Base-by-base conservation (phyloP, 2,113 vertebrate genomes). In the Crotalus horridus region DNA sequence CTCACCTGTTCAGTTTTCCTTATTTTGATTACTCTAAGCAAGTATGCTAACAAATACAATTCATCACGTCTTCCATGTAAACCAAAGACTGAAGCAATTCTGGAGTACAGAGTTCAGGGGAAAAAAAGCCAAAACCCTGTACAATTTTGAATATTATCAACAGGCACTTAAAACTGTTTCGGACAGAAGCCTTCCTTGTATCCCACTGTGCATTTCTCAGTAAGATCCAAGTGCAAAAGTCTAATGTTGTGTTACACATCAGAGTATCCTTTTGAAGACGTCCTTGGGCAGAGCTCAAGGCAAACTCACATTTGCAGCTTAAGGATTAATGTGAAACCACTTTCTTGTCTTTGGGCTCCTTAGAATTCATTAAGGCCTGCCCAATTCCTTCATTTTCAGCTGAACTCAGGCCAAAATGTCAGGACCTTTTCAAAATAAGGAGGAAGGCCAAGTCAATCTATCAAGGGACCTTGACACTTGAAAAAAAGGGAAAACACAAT, bases 401-500 rank as follows among this genome's bases (percentile, higher is more conserved):
- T 74, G 51, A 39, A 53, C 48, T 43, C 8, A 24, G 54, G 24
- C 86, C 59, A 5, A 39, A 43, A 23, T 33, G 29, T 20, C 91
- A 81, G 53, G 69, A 89, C 26, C 91, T 48, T 89, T 85, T 46
- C 39, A 56, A 23, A 88, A 8, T 17, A 54, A 92, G n/a, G n/a
- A 56, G 87, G 87, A 89, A 92, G 43, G 39, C 61, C 54, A 85
- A 54, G n/a, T 43, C 55, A 85, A 92, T 89, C 88, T 48, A 89
- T 92, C 91, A 92, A 92, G 64, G 56, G 46, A 54, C n/a, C 24
- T 20, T 43, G 91, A 92, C 61, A 46, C 48, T 92, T 92, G 88
- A n/a, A 55, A 53, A 81, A 92, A 89, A 92, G 54, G 64, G 81
- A 92, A 92, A 10, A 58, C 39, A 92, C 91, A 92, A 92, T 85